Conservation (phyloP, 2,888 invertebrate species). For the Pseudococcus longispinus region DNA sequence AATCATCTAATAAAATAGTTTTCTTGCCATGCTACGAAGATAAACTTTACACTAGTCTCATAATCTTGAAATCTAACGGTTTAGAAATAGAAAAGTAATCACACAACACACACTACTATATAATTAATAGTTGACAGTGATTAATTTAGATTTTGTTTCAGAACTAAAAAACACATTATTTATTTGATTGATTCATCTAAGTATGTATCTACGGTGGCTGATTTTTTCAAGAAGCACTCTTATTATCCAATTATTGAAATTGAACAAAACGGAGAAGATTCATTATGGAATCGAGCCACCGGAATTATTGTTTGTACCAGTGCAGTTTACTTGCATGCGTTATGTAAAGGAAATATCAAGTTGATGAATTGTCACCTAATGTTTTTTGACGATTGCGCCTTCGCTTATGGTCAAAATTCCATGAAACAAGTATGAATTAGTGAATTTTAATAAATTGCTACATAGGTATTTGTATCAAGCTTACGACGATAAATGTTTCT, state of each 20-base stretch:
- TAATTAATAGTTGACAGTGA: not conserved
- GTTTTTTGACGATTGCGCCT: slow-evolving; percentile 34
- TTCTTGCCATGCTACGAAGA: slow-evolving; percentile 11
- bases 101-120: not conserved
- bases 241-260: not conserved
- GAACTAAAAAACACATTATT: not conserved
- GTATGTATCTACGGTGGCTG: not conserved
- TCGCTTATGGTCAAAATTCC: not conserved
- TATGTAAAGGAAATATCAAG: not conserved
- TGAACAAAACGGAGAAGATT: not conserved
- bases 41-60: not conserved
- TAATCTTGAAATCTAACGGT: not conserved
- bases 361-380: not conserved
- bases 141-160: not conserved
- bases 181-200: slow-evolving; percentile 11
- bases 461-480: not conserved
- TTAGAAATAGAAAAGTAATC: not conserved
- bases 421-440: slow-evolving; percentile 21
- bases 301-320: not conserved
- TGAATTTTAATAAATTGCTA: not conserved
- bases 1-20: not conserved
- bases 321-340: not conserved
- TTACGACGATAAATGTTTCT: not conserved
- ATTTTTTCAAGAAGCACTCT: not conserved
- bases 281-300: not conserved